These are phyloP conservation scores for Brachycybe producta DNA, from an alignment of 2,888 invertebrate species.

Conservation along the genomic window DNA sequence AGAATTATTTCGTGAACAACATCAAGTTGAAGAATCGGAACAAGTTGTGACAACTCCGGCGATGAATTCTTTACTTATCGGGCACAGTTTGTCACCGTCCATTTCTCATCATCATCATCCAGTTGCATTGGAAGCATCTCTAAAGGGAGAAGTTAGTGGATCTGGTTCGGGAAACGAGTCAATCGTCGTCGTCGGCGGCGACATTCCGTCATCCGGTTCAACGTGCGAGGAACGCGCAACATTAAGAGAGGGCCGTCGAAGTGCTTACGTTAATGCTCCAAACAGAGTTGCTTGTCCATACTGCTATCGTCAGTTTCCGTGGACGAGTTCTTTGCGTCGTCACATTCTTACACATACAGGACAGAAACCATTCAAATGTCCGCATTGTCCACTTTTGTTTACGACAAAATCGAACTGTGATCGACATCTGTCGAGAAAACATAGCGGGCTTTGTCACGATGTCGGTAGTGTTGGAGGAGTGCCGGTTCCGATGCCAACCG, in stretches of 20 bases:
- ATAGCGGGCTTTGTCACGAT: constrained; percentile 40
- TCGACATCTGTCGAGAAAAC: constrained; percentile 79
- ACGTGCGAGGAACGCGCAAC: constrained; percentile 1
- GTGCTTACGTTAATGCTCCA: constrained; percentile 88
- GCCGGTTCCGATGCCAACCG: neutral
- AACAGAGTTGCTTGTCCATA: constrained; percentile 87
- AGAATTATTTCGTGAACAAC: constrained; percentile 42
- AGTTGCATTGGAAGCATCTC: too few relatives aligned
- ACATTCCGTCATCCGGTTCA: neutral
- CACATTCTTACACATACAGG: constrained; percentile 90
- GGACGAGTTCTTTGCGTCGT: constrained; percentile 88
- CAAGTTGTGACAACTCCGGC: constrained; percentile 24
- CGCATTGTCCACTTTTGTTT: constrained; percentile 80
- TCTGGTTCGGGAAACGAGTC: neutral
- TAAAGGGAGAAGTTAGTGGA: constrained; percentile 1
- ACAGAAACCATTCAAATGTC: constrained; percentile 92
- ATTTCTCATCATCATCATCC: neutral
- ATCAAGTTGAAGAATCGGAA: constrained; percentile 35
- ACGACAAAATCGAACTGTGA: constrained; percentile 97
- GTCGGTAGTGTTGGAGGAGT: neutral
- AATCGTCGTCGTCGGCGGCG: neutral
- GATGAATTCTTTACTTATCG: constrained; percentile 17
- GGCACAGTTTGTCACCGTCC: neutral
- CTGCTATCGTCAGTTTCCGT: constrained; percentile 87
- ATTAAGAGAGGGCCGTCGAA: constrained; percentile 32